These are phyloP conservation scores for Acronicta leporina DNA, from an alignment of 2,888 invertebrate genomes.

Conservation along the genomic window DNA sequence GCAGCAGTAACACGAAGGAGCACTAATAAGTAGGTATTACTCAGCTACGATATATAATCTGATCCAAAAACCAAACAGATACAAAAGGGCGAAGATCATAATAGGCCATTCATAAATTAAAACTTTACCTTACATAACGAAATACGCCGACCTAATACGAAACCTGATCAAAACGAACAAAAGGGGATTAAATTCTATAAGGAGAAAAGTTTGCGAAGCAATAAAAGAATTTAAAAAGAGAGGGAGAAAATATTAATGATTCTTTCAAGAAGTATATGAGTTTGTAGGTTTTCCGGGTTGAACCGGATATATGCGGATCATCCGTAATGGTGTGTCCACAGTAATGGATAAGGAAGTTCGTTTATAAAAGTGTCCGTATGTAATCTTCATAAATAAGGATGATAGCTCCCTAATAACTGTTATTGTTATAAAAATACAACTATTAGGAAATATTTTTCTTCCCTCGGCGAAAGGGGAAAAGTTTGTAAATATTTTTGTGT, in stretches of 20 bases:
- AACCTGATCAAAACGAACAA: conserved; percentile 54
- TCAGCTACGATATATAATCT: background rate
- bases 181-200: conserved; percentile 44
- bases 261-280: conserved; percentile 53
- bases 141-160: conserved; percentile 24
- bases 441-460: conserved; percentile 14
- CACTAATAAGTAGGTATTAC: no score
- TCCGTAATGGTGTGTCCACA: conserved; percentile 30
- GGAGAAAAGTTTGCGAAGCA: conserved; percentile 58
- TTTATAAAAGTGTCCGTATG: background rate
- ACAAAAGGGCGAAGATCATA: conserved; percentile 12
- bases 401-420: conserved; percentile 9
- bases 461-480: conserved; percentile 8
- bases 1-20: no score
- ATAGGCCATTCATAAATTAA: conserved; percentile 38
- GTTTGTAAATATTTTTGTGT: conserved; percentile 22
- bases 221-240: conserved; percentile 59
- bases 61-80: conserved; percentile 10
- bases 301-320: conserved; percentile 36
- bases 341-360: conserved; percentile 11
- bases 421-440: conserved; percentile 9
- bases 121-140: conserved; percentile 38
- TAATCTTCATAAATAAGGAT: conserved; percentile 16
- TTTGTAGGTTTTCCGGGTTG: conserved; percentile 54
- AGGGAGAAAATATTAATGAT: conserved; percentile 60